These are phyloP conservation scores for Sinosuthora webbiana DNA, from an alignment of 2,113 vertebrate genomes.

Conservation along the genomic window DNA sequence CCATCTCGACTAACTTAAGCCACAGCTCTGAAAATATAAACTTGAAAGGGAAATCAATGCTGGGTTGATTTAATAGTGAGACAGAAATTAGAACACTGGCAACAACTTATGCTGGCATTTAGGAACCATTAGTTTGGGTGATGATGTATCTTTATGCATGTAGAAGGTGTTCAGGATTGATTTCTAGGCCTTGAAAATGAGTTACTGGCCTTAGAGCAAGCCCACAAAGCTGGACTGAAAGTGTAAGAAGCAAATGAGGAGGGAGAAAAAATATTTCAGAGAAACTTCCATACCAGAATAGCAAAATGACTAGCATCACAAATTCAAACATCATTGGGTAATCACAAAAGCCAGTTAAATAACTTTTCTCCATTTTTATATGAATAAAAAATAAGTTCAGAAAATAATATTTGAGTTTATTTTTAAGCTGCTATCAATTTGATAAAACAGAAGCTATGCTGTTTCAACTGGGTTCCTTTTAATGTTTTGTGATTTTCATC, in stretches of 20 bases:
- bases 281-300: neutral
- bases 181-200: neutral
- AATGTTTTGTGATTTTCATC: neutral
- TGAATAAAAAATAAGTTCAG: neutral
- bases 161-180: neutral
- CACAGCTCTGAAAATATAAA: neutral
- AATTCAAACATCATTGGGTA: neutral
- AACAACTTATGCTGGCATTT: neutral
- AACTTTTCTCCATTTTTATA: neutral
- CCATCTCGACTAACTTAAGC: neutral
- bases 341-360: neutral
- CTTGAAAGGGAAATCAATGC: neutral
- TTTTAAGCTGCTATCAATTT: neutral
- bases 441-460: neutral
- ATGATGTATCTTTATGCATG: neutral
- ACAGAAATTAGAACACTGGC: neutral
- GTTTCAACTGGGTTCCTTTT: neutral
- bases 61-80: neutral
- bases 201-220: neutral
- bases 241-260: neutral
- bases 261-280: neutral
- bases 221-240: neutral
- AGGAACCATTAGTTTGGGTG: neutral
- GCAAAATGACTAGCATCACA: neutral
- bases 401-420: neutral